phyloP scores from a whole-genome alignment of 2,113 vertebrate genomes.

The Ursus arctos region DNA sequence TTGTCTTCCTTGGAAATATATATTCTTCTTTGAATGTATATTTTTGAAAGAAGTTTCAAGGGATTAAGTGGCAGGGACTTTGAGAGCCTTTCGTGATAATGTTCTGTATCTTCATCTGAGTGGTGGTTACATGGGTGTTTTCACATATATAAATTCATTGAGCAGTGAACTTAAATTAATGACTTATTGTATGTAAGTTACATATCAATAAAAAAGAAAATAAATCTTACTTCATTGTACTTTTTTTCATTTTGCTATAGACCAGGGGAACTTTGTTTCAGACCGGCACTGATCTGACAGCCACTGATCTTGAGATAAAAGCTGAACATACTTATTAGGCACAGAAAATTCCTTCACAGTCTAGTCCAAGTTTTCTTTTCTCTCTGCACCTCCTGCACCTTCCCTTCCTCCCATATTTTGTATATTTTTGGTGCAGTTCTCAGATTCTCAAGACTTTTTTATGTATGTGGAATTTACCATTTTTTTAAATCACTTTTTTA shows the following conservation, averaged over 20 bases:
- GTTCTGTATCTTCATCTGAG: background rate
- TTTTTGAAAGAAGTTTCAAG: conserved; percentile 24
- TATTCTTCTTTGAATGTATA: background rate
- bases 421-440: background rate
- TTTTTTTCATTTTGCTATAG: conserved; percentile 9
- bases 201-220: background rate
- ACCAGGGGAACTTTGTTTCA: background rate
- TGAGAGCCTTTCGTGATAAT: background rate
- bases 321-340: background rate
- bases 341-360: background rate
- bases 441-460: background rate
- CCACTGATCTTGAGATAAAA: background rate
- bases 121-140: background rate
- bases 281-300: background rate
- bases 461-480: background rate
- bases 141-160: background rate
- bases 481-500: background rate
- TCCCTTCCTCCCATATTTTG: background rate
- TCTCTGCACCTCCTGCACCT: background rate
- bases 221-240: background rate
- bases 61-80: background rate
- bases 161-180: background rate
- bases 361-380: conserved; percentile 1
- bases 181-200: background rate
- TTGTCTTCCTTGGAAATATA: conserved; percentile 14